Evolutionary conservation across 2,888 invertebrate genomes (phyloP).

Genomic region (Yponomeuta cagnagella): DNA sequence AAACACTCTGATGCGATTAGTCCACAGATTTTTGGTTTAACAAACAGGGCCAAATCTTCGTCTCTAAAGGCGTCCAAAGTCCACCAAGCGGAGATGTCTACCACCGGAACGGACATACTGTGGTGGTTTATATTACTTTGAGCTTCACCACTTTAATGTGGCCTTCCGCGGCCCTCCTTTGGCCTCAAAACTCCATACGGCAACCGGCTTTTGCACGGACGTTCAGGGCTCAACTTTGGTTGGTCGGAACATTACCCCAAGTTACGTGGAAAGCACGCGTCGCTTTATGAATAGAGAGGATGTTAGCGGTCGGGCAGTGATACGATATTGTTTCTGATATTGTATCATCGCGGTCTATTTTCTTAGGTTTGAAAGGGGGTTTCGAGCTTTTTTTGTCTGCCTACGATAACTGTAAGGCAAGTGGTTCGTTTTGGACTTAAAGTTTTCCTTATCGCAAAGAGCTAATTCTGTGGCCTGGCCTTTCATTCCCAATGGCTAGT

Average conservation of each 20-base stretch:
- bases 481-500: no score
- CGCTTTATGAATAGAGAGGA: slow-evolving; percentile 5
- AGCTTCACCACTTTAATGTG: background rate
- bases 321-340: background rate
- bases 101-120: slow-evolving; percentile 11
- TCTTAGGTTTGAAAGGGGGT: background rate
- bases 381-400: background rate
- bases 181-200: background rate
- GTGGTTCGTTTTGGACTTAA: background rate
- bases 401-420: background rate
- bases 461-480: no score
- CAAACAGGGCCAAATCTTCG: background rate
- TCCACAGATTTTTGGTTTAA: no score
- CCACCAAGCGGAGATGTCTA: background rate
- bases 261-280: slow-evolving; percentile 8
- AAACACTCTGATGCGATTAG: no score
- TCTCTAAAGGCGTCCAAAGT: background rate
- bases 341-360: background rate
- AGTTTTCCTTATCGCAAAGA: no score
- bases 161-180: background rate
- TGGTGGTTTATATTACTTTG: slow-evolving; percentile 5
- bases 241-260: background rate
- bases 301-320: background rate
- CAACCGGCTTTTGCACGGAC: background rate
- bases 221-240: background rate